These are phyloP conservation scores for Harpagifer antarcticus DNA, from an alignment of 2,797 vertebrate genomes.

Conservation along the genomic window DNA sequence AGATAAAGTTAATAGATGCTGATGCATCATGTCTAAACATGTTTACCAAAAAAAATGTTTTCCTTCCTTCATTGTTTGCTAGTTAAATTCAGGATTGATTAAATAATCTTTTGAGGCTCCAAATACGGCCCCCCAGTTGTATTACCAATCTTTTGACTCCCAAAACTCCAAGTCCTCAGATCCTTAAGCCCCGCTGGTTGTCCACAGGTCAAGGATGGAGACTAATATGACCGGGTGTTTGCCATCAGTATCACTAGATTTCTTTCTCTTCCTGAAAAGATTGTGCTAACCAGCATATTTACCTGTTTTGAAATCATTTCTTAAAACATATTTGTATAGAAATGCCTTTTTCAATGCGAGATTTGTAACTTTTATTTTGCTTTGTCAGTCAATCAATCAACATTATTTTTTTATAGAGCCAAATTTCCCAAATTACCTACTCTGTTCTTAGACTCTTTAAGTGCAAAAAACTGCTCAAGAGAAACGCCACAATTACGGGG, in stretches of 20 bases:
- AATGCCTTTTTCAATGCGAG: neutral
- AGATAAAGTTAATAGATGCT: slow-evolving; percentile 7
- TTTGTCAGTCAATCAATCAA: neutral
- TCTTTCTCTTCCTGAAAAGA: neutral
- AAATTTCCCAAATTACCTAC: too few relatives aligned
- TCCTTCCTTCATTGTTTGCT: neutral
- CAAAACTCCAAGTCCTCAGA: neutral
- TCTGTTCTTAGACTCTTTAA: too few relatives aligned
- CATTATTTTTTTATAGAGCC: too few relatives aligned
- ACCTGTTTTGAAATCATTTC: neutral
- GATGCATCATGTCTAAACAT: slow-evolving; percentile 14
- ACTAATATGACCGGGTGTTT: neutral
- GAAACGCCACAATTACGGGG: too few relatives aligned
- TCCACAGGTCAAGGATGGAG: neutral
- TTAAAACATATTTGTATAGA: neutral
- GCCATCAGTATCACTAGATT: neutral
- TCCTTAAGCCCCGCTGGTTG: neutral
- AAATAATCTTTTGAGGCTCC: neutral
- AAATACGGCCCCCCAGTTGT: neutral
- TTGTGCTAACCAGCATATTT: neutral
- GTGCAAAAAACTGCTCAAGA: too few relatives aligned
- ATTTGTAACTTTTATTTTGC: neutral
- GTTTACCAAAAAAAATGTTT: neutral
- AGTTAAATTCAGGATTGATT: neutral
- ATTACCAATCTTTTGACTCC: neutral